These are phyloP conservation scores for Ophthalmolycus amberensis DNA, from an alignment of 2,113 vertebrate genomes.

Conservation along the genomic window DNA sequence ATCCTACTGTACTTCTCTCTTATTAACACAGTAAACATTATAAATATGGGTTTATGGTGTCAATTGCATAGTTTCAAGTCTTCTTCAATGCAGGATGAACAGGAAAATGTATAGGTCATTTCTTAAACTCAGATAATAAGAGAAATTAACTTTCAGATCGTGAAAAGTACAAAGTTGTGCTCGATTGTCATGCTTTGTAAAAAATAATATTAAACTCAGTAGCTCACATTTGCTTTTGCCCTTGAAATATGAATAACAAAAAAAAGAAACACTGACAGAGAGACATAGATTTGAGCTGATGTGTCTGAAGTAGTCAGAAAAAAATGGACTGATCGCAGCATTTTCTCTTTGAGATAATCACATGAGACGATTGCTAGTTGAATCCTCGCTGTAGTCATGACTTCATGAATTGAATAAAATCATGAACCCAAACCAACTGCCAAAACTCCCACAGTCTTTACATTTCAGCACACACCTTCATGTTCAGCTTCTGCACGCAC, in stretches of 20 bases:
- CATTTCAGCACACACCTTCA: neutral
- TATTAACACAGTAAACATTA: too few relatives aligned
- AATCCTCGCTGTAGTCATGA: conserved; percentile 2
- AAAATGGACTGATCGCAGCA: neutral
- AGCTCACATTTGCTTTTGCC: neutral
- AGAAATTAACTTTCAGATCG: neutral
- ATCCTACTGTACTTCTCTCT: too few relatives aligned
- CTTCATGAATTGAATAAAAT: conserved; percentile 15
- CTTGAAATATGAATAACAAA: neutral
- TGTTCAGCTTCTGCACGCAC: neutral
- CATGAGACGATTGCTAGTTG: neutral
- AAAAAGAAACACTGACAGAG: neutral
- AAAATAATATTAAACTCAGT: neutral
- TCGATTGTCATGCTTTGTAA: neutral
- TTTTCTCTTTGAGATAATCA: conserved; percentile 1
- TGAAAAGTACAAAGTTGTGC: neutral
- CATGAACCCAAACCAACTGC: neutral
- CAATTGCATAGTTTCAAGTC: too few relatives aligned
- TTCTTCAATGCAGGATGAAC: too few relatives aligned
- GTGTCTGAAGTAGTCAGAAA: conserved; percentile 2
- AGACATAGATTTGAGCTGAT: neutral
- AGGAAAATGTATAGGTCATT: neutral
- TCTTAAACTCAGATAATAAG: neutral
- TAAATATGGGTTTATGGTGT: too few relatives aligned
- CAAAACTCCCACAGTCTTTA: conserved; percentile 4